Base-by-base conservation (phyloP, 1,140 invertebrate species). In the Platyscapa corneri region DNA sequence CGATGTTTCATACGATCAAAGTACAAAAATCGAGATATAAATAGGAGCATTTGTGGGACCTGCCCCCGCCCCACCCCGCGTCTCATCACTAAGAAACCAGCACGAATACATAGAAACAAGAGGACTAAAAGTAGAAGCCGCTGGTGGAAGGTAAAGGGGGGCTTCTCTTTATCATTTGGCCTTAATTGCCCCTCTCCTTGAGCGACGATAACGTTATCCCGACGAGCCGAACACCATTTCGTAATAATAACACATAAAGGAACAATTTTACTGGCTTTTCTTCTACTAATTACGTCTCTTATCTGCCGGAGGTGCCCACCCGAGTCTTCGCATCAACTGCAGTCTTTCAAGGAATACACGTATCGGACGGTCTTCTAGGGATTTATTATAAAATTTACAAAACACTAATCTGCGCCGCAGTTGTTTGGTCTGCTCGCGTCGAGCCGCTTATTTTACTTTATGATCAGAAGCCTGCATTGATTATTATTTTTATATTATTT, bases 81-180 rank as follows among this genome's bases (percentile, higher is more conserved):
- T 27, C 56, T 64, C n/a, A 8, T 78, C 53, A 27, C 64, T 30
- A 39, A 5, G 14, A 49, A 64, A n/a, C 14, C 27, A 27, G 64
- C 23, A 74, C 42, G 23, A 14, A 46, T 14, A 27, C 56, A 27
- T 6, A 60, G 23, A 60, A 5, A 60, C 34, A 7, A 8, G 37
- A 70, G 70, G 37, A 39, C 70, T 32, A 18, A 5, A 5, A 42
- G 30, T 23, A n/a, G 18, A n/a, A 64, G 37, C 18, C 37, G 6
- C 56, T 8, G 39, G 30, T 3, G 39, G 30, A 46, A 64, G 56
- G 82, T 39, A 49, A 65, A 56, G n/a, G 46, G 82, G 30, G 32
- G 20, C 67, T 56, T 42, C 27, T 64, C 81, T 32, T 83, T 76
- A 84, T 84, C 82, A 42, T 67, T 78, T 84, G 82, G 56, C 82